Evolutionary conservation across 1,140 invertebrate genomes (phyloP).

Genomic region (Apocrypta bakeri): DNA sequence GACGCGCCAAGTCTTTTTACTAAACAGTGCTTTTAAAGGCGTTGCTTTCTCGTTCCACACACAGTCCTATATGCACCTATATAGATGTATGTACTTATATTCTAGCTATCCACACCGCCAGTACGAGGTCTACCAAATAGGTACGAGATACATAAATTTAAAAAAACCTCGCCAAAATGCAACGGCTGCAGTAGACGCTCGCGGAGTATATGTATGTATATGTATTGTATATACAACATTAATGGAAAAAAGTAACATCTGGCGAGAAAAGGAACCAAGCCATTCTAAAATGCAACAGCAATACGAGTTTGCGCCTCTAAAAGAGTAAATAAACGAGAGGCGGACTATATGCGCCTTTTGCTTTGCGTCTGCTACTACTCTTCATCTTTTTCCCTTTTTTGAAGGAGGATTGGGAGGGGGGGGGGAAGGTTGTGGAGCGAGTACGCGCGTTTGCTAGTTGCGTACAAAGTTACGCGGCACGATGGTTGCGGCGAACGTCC

Average conservation of each 20-base stretch:
- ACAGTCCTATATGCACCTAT: too few relatives aligned
- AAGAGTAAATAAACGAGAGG: background rate
- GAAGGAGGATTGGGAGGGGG: too few relatives aligned
- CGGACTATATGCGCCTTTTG: background rate
- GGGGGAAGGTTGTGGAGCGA: too few relatives aligned
- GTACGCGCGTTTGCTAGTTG: background rate
- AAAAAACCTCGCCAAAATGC: constrained; percentile 14
- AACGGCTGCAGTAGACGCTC: too few relatives aligned
- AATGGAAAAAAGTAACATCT: background rate
- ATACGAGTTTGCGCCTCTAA: background rate
- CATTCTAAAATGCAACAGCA: background rate
- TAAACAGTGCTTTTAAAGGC: constrained; percentile 35
- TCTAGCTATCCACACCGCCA: too few relatives aligned
- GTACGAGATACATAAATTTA: constrained; percentile 21
- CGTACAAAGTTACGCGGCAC: background rate
- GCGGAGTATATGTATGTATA: too few relatives aligned
- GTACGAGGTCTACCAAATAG: too few relatives aligned
- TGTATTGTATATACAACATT: too few relatives aligned
- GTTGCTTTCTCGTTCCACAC: background rate
- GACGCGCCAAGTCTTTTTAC: constrained; percentile 13
- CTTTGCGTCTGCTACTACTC: background rate
- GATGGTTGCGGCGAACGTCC: background rate
- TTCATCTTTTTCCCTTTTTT: background rate
- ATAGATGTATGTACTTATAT: too few relatives aligned
- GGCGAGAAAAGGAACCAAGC: background rate